Evolutionary conservation across 2,113 vertebrate species (phyloP), one percentile per base, ranked within the genome.

Genomic region (Cavia porcellus): DNA sequence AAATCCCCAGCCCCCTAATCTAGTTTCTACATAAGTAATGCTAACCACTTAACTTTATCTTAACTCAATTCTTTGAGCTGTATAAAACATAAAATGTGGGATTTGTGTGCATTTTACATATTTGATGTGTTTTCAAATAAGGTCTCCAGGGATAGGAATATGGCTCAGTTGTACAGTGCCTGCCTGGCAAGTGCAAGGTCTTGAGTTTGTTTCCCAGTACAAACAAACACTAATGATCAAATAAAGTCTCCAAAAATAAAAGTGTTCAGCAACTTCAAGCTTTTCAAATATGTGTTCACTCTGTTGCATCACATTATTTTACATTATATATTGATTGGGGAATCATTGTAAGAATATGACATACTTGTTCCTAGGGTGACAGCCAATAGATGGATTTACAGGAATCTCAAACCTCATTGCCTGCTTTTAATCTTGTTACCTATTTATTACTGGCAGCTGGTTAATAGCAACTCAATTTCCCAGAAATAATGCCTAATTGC

Each of bases 61-160:
- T 62, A 72, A 42, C 15, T 80, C 14, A 75, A 28, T 1, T 50
- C 4, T 47, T 88, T 89, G 81, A 90, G 45, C 19, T 74, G 8
- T 45, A 22, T 55, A 52, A 92, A 88, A 68, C 2, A 83, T 64
- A 82, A 64, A 66, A 70, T 79, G 19, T 80, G 61, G 4, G 7
- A 30, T 95, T 68, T 47, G 20, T n/a, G 38, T 82, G 14, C 24
- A 70, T 70, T 77, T 95, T 77, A 13, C 64, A 38, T 50, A 9
- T 90, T 83, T 90, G 22, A 80, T 66, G n/a, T 80, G 30, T 55
- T 74, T 92, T 90, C 5, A 9, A 84, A 42, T 28, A 92, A 90
- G 82, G 1, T 55, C 35, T 88, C 42, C 22, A 28, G 55, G 55
- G 55, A 2, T 14, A 55, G 55, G 15, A 15, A 57, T 57, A 57